A percentile compares a stretch with the other conserved stretches of the same genome.
These are phyloP conservation scores for Atta cephalotes DNA, from an alignment of 1,140 invertebrate species.

Conservation along the genomic window DNA sequence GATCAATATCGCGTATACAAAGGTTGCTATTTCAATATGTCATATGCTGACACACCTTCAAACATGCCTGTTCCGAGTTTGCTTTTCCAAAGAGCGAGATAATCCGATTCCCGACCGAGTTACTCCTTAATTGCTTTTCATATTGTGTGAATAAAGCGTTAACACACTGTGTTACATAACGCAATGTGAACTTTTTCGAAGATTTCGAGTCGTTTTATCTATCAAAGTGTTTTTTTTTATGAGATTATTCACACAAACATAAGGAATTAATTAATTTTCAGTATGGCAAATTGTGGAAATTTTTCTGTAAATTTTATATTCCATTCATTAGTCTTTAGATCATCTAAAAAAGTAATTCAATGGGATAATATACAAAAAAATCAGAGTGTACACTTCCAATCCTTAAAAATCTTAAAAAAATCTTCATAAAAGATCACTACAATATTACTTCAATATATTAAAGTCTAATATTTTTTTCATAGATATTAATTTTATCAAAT, in stretches of 20 bases:
- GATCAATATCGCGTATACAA: background rate
- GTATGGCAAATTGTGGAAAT: background rate
- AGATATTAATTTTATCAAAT: background rate
- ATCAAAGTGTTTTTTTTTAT: background rate
- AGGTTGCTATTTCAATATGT: background rate
- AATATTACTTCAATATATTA: background rate
- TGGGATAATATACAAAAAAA: background rate
- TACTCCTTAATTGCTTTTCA: constrained; percentile 21
- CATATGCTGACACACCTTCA: constrained; percentile 26
- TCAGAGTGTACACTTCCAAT: background rate
- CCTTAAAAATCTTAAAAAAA: background rate
- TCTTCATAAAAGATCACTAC: background rate
- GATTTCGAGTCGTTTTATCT: constrained; percentile 39
- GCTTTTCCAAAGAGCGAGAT: constrained; percentile 18
- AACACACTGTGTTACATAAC: constrained; percentile 15
- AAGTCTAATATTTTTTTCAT: background rate
- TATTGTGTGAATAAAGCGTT: background rate
- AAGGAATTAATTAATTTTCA: background rate
- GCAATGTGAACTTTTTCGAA: background rate
- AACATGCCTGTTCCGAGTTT: constrained; percentile 8
- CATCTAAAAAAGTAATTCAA: background rate
- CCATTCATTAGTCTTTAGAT: background rate
- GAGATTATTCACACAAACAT: constrained; percentile 33
- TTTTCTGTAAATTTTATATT: too few relatives aligned
- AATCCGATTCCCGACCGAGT: background rate